Base-by-base conservation (phyloP, 2,113 vertebrate genomes). In the Sinocyclocheilus anophthalmus region DNA sequence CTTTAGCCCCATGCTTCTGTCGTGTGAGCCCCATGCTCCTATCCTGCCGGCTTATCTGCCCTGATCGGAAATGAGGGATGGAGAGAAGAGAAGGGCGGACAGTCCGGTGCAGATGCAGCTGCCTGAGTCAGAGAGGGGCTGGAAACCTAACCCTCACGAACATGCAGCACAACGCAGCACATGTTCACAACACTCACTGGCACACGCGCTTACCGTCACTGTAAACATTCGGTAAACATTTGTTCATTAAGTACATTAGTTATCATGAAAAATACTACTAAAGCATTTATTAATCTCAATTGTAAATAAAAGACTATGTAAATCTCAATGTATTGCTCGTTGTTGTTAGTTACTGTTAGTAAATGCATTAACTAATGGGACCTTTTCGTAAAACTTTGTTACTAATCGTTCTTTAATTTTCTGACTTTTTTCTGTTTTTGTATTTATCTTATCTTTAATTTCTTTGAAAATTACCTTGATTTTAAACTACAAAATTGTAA, bases 21-120 rank as follows among this genome's bases (percentile, higher is more conserved):
- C 53, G n/a, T 20, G 26, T 33, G 4, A 76, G 77, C 37, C 77
- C 20, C 55, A 18, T 67, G 79, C 42, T 81, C 83, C 75, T 89
- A 84, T 87, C 1, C 20, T 48, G 24, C 33, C 24, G n/a, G 78
- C 85, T 88, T 91, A 93, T 92, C 92, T 90, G 85, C 75, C 87
- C 37, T 1, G 39, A 87, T 84, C 79, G 85, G 69, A 88, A 76
- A 87, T 80, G 65, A 86, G 76, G 22, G 57, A 80, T 85, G 13
- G 22, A 87, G 22, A 11, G 42, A 82, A 20, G n/a, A 76, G 72
- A 65, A 22, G 57, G 78, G 70, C 16, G 59, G 57, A 80, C 55
- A 63, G 57, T 80, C 6, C 12, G 11, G 22, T 63, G 57, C 42
- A 81, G 39, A 81, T 81, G 59, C 59, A 81, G 79, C 57, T 48